phyloP scores from a whole-genome alignment of 2,888 invertebrate genomes.

The Tridacna crocea region DNA sequence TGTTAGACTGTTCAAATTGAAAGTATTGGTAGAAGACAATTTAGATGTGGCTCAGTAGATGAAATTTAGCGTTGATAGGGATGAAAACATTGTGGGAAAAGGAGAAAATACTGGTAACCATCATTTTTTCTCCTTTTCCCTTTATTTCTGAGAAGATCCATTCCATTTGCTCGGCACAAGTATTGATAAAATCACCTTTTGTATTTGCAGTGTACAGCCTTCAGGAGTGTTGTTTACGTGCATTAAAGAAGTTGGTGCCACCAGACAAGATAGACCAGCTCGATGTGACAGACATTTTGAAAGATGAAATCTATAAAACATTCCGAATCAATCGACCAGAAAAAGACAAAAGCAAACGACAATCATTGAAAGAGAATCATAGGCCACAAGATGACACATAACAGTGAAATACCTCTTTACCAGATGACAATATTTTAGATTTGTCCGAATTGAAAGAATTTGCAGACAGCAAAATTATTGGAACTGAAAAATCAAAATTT shows the following conservation, averaged over 20 bases:
- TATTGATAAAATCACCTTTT: not conserved
- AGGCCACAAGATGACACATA: too few species aligned
- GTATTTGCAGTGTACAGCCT: slow-evolving; percentile 71
- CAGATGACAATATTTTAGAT: too few species aligned
- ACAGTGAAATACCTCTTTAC: too few species aligned
- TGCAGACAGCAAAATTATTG: too few species aligned
- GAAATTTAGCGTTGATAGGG: too few species aligned
- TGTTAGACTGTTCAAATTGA: too few species aligned
- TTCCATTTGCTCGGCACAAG: not conserved
- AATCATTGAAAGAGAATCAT: slow-evolving; percentile 1
- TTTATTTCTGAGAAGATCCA: not conserved
- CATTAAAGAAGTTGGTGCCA: slow-evolving; percentile 62
- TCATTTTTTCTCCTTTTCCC: not conserved
- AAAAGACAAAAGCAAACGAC: not conserved
- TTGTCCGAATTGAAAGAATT: too few species aligned
- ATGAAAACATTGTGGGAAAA: not conserved
- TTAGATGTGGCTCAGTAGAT: too few species aligned
- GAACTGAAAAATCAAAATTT: too few species aligned
- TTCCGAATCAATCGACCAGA: slow-evolving; percentile 17
- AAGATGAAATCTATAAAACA: slow-evolving; percentile 58
- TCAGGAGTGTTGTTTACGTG: slow-evolving; percentile 72
- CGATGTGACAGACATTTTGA: slow-evolving; percentile 65
- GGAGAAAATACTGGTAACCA: not conserved
- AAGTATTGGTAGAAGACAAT: too few species aligned
- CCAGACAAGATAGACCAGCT: slow-evolving; percentile 57